Base-by-base conservation (phyloP, 30 jellyfish, hydroid and myxozoan genomes). In the Cassiopea xamachana region DNA sequence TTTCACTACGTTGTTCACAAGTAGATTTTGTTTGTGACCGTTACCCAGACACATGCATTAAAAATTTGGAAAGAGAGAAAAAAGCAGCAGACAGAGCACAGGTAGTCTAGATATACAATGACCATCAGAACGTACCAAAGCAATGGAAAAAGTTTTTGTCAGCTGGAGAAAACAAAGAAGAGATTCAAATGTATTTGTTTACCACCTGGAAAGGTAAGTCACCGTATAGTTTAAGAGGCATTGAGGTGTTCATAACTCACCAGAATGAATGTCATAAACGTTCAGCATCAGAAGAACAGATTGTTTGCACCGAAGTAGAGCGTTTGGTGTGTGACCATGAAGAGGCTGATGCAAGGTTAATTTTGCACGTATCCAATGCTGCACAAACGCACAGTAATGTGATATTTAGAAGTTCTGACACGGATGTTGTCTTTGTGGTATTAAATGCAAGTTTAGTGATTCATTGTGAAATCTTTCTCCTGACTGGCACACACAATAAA, bases 1-100 rank as follows among this genome's bases (percentile, higher is more conserved):
- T 47, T 17, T n/a, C 61, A 7, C 17, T 18, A 18, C 60, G 48
- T 43, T 77, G 82, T 45, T 1, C 59, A 55, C 19, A 88, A 79
- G 86, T 89, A 6, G 96, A 89, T 80, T 89, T 89, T 80, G 92
- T 89, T 13, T 3, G 82, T 51, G 96, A 89, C 64, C 27, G 91
- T 50, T 89, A 89, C 60, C 96, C 96, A 48, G 55, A 72, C 48
- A 48, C 80, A 45, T 69, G 96, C 71, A 89, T 81, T 70, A 89
- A 89, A 60, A 69, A 59, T 68, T 82, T 58, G 49, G 92, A 89
- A 60, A 46, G 96, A 71, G 18, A 80, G 79, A 80, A 89, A 48
- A 51, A 88, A 60, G 93, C 90, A 5, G 76, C 62, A 48, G 18
- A 77, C 45, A 93, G 97, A 7, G 85, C 39, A 27, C 39, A 27